Percentiles rank a stretch among this genome's conserved stretches.
These are phyloP conservation scores for Euphonia xanthogaster DNA, from an alignment of 2,797 vertebrate species.

Conservation along the genomic window DNA sequence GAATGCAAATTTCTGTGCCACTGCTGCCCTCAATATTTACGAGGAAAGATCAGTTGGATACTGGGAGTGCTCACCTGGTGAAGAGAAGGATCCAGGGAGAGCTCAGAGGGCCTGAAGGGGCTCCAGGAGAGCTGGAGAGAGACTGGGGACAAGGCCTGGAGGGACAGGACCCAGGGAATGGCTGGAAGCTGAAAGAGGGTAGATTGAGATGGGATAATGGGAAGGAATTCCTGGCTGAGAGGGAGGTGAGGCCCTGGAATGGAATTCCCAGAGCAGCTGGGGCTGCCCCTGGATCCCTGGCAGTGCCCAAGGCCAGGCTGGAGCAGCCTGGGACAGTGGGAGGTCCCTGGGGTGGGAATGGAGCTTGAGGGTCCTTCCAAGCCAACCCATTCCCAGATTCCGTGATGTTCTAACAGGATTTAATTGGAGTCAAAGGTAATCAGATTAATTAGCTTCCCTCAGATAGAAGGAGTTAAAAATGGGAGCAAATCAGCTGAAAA, in stretches of 20 bases:
- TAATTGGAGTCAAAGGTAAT: background rate
- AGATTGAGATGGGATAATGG: background rate
- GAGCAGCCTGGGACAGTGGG: accelerated
- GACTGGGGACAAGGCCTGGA: background rate
- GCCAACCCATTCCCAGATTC: background rate
- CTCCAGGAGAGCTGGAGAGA: background rate
- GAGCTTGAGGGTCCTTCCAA: background rate
- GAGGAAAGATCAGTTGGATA: background rate
- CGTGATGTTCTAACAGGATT: background rate
- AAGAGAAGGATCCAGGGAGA: background rate
- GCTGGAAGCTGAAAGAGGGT: accelerated
- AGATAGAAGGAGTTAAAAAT: background rate
- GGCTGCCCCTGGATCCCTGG: background rate
- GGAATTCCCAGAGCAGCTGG: background rate
- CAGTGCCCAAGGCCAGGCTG: background rate
- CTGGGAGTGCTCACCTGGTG: background rate
- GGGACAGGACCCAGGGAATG: background rate
- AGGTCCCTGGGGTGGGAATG: background rate
- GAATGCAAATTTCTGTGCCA: background rate
- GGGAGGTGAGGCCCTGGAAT: background rate
- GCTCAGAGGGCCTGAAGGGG: background rate
- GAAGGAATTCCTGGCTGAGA: background rate
- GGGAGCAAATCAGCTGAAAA: background rate
- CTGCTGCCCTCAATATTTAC: background rate
- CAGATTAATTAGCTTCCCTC: background rate